Conservation (phyloP, 2,888 invertebrate species). For the Troides aeacus region DNA sequence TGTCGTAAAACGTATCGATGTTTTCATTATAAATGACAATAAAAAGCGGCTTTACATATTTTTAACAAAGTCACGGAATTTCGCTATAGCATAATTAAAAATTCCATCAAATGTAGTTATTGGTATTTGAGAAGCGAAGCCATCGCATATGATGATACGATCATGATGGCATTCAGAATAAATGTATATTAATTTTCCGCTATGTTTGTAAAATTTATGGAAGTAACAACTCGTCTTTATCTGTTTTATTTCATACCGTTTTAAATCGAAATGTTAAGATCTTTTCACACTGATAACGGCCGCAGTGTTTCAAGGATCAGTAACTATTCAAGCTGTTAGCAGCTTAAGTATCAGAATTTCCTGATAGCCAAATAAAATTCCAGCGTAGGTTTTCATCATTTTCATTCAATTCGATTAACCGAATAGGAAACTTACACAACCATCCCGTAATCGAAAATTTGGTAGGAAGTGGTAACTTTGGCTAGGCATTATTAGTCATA, state of each 20-base stretch:
- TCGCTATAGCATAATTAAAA: conserved; percentile 18
- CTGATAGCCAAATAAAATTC: too few species aligned
- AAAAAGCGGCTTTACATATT: conserved; percentile 23
- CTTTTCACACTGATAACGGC: conserved; percentile 9
- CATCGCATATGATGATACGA: conserved; percentile 9
- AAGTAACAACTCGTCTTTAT: conserved; percentile 23
- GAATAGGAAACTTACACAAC: too few species aligned
- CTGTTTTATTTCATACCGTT: conserved; percentile 18
- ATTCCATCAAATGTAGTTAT: conserved; percentile 18
- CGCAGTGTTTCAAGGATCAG: neutral
- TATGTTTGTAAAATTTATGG: conserved; percentile 26
- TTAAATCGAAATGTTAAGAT: conserved; percentile 7
- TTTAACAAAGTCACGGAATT: conserved; percentile 21
- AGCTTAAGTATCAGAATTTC: too few species aligned
- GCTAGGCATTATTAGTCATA: too few species aligned
- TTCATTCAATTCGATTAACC: too few species aligned
- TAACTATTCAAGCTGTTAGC: too few species aligned
- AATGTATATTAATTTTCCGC: conserved; percentile 26
- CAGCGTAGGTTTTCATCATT: too few species aligned
- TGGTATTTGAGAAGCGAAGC: conserved; percentile 17
- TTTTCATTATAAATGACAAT: conserved; percentile 9
- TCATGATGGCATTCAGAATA: conserved; percentile 28
- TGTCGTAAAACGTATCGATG: conserved; percentile 13
- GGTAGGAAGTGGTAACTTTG: too few species aligned
- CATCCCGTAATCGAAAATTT: too few species aligned